Percentiles rank a stretch among this genome's conserved stretches.
These are phyloP conservation scores for Heteractis magnifica DNA, from an alignment of 92 coral and sea anemone genomes.

Conservation along the genomic window DNA sequence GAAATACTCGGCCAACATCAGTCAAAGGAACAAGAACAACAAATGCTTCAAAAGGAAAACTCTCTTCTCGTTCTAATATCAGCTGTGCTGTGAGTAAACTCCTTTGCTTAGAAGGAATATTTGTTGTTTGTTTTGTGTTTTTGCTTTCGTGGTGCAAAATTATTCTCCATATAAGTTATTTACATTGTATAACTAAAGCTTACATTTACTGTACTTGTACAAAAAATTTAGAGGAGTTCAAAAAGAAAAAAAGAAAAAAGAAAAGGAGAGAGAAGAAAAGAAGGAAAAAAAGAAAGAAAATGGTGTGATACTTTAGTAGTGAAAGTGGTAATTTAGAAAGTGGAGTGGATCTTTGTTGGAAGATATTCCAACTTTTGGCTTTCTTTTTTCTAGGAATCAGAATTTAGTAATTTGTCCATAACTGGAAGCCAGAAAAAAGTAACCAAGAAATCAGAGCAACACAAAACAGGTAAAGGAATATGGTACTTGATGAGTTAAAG, in stretches of 20 bases:
- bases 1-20: slow-evolving; percentile 19
- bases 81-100: slow-evolving; percentile 62
- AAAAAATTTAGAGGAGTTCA: neutral
- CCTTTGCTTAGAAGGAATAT: neutral
- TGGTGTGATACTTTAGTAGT: neutral
- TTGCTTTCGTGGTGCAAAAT: neutral
- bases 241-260: neutral
- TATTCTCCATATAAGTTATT: neutral
- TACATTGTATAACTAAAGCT: neutral
- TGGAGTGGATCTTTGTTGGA: neutral
- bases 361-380: neutral
- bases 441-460: slow-evolving; percentile 50
- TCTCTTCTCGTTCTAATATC: slow-evolving; percentile 70
- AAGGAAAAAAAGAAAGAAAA: no score
- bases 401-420: slow-evolving; percentile 68
- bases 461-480: slow-evolving; percentile 40
- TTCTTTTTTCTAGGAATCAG: slow-evolving; percentile 58
- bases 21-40: slow-evolving; percentile 24
- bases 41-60: slow-evolving; percentile 29
- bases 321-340: neutral
- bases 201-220: neutral
- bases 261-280: neutral
- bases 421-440: slow-evolving; percentile 63
- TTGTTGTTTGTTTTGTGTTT: neutral
- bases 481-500: neutral